A percentile compares a stretch with the other conserved stretches of the same genome.
Conservation (phyloP, 2,888 invertebrate genomes). For the Stenotaenia linearis region DNA sequence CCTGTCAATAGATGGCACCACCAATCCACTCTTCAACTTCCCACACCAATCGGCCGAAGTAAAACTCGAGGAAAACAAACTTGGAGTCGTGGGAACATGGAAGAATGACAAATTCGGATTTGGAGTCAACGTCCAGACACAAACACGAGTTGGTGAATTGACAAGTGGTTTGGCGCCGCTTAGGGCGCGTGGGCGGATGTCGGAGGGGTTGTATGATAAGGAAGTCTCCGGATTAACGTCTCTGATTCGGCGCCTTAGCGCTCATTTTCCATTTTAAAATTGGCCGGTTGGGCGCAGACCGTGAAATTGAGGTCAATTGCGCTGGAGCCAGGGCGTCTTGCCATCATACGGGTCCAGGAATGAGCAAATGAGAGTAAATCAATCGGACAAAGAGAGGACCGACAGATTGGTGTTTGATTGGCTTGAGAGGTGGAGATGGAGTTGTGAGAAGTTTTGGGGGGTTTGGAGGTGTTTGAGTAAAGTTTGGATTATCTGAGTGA, state of each 20-base stretch:
- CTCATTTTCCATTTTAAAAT: conserved; percentile 15
- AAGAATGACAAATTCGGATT: not conserved
- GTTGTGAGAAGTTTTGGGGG: too few species aligned
- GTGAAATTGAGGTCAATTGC: not conserved
- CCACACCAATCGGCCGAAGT: too few species aligned
- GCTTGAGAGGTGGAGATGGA: too few species aligned
- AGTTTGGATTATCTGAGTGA: too few species aligned
- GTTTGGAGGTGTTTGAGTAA: too few species aligned
- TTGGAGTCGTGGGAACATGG: not conserved
- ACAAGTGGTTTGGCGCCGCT: not conserved
- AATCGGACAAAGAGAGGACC: not conserved
- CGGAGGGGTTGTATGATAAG: not conserved
- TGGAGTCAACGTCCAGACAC: not conserved
- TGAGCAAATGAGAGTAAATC: not conserved
- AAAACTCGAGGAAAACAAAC: too few species aligned
- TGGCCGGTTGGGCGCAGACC: not conserved
- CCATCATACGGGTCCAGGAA: not conserved
- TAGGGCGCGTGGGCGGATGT: not conserved
- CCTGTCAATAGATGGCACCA: not conserved
- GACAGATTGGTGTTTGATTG: not conserved
- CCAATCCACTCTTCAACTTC: not conserved
- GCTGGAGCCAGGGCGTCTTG: not conserved
- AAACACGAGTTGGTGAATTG: not conserved
- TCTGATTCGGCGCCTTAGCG: not conserved
- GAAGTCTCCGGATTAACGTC: not conserved